Evolutionary conservation across 2,888 invertebrate genomes (phyloP).

Genomic region (Selenia dentaria): DNA sequence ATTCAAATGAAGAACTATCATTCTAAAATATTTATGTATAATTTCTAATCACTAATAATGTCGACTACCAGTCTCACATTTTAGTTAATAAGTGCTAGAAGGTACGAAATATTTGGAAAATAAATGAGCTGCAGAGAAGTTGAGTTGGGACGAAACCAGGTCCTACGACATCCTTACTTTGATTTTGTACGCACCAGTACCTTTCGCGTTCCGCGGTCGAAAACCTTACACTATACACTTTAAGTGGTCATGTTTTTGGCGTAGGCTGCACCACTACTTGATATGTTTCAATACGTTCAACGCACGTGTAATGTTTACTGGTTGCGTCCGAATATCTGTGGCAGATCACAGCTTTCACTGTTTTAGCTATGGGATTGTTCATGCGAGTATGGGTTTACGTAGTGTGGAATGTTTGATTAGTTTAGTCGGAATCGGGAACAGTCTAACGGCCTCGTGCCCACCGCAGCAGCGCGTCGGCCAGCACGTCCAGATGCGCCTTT

Average conservation of each 20-base stretch:
- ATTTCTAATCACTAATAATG: constrained; percentile 81
- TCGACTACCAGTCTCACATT: constrained; percentile 85
- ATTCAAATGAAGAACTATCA: constrained; percentile 72
- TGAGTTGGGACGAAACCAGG: constrained; percentile 76
- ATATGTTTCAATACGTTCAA: constrained; percentile 81
- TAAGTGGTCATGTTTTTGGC: constrained; percentile 72
- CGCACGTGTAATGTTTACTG: constrained; percentile 68
- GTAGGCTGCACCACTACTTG: constrained; percentile 78
- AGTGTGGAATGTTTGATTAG: constrained; percentile 60
- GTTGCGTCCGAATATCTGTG: constrained; percentile 72
- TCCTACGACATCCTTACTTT: constrained; percentile 58
- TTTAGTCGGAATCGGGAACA: constrained; percentile 50
- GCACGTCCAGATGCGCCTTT: constrained; percentile 96
- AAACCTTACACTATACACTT: constrained; percentile 78
- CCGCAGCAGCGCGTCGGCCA: constrained; percentile 96
- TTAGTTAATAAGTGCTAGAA: constrained; percentile 82
- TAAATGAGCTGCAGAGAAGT: constrained; percentile 71
- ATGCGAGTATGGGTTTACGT: constrained; percentile 43
- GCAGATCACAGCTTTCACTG: constrained; percentile 72
- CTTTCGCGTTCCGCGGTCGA: constrained; percentile 54
- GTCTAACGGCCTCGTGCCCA: constrained; percentile 96
- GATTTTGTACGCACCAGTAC: constrained; percentile 41
- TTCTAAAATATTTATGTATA: constrained; percentile 78
- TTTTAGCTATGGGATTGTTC: constrained; percentile 60
- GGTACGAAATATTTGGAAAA: constrained; percentile 74